A percentile compares a stretch with the other conserved stretches of the same genome.
Conservation (phyloP, 1,140 invertebrate genomes). For the Bombus consobrinus region DNA sequence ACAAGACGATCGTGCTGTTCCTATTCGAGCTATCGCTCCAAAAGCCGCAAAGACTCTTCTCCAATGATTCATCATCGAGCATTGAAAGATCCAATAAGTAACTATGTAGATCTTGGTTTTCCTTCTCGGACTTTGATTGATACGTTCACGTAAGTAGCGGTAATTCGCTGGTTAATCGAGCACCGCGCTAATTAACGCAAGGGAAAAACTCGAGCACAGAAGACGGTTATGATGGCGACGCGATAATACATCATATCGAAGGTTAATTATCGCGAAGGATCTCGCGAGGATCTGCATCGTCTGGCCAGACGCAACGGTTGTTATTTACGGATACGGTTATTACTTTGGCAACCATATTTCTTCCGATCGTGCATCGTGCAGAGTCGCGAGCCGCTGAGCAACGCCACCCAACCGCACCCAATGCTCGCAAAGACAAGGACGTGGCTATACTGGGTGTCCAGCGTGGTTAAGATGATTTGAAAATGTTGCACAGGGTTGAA, state of each 20-base stretch:
- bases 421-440: not conserved
- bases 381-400: constrained; percentile 12
- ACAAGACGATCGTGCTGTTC: not conserved
- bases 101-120: too few species aligned
- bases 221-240: not conserved
- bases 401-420: constrained; percentile 19
- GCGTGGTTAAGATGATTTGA: too few species aligned
- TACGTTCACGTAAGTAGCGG: not conserved
- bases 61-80: not conserved
- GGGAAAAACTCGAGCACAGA: not conserved
- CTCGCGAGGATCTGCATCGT: not conserved
- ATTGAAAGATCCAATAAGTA: not conserved
- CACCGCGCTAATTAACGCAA: constrained; percentile 28
- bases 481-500: too few species aligned
- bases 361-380: not conserved
- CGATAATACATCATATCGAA: constrained; percentile 14
- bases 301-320: not conserved
- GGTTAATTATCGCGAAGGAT: constrained; percentile 8
- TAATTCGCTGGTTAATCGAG: too few species aligned
- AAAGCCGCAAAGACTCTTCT: too few species aligned
- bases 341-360: constrained; percentile 9
- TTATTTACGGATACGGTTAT: constrained; percentile 41
- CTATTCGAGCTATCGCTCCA: not conserved
- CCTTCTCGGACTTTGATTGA: not conserved
- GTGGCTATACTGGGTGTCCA: not conserved